Conservation (phyloP, 1,140 invertebrate genomes). For the Neuroterus valhalla region DNA sequence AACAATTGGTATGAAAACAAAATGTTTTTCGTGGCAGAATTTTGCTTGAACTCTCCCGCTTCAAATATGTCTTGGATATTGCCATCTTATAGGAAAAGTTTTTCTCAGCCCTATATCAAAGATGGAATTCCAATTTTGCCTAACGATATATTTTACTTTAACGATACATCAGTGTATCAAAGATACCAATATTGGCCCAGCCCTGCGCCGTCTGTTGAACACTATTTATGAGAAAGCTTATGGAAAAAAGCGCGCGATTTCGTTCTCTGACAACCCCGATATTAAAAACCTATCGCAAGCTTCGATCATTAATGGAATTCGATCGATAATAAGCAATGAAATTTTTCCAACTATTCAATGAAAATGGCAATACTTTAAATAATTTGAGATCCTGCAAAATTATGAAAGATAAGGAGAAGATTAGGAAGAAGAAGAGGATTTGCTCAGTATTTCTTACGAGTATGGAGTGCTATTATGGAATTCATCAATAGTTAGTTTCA, state of each 20-base stretch:
- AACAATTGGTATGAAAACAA: too few species aligned
- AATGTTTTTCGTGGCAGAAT: too few species aligned
- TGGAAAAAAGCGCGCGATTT: not conserved
- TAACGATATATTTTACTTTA: slow-evolving; percentile 18
- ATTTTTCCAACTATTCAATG: too few species aligned
- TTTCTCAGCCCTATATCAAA: slow-evolving; percentile 2
- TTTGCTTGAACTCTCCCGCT: not conserved
- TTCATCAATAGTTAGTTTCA: not conserved
- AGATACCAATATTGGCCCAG: not conserved
- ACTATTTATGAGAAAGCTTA: slow-evolving; percentile 16
- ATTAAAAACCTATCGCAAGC: slow-evolving; percentile 13
- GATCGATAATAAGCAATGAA: not conserved
- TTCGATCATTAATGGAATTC: slow-evolving; percentile 38
- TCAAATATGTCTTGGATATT: not conserved
- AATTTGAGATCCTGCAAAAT: too few species aligned
- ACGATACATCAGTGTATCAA: slow-evolving; percentile 17
- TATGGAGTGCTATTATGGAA: not conserved
- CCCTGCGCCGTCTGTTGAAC: not conserved
- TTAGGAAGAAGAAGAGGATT: too few species aligned
- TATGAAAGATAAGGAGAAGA: too few species aligned
- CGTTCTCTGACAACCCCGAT: not conserved
- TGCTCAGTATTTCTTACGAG: too few species aligned
- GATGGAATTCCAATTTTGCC: slow-evolving; percentile 13
- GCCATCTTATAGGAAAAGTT: slow-evolving; percentile 10
- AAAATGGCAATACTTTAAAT: too few species aligned